phyloP scores from a whole-genome alignment of 1,140 invertebrate species.

The Drosophila kanapiae region DNA sequence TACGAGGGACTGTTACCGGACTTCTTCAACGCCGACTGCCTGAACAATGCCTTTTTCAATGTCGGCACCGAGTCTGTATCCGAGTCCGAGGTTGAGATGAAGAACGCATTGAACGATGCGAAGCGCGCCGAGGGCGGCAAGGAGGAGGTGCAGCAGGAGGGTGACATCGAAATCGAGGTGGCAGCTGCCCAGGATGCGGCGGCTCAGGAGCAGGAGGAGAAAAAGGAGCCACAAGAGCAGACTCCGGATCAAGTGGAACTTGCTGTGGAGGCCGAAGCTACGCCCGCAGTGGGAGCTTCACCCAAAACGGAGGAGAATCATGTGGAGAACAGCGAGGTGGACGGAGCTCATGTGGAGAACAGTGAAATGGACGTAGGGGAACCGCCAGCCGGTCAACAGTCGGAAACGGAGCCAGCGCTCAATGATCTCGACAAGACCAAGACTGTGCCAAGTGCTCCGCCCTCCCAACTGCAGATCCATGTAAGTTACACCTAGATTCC shows the following conservation, averaged over 20 bases:
- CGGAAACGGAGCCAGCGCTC: constrained; percentile 39
- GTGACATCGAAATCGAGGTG: constrained; percentile 45
- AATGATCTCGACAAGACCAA: constrained; percentile 72
- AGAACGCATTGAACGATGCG: constrained; percentile 54
- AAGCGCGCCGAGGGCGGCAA: constrained; percentile 54
- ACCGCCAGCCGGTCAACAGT: constrained; percentile 26
- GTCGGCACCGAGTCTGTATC: constrained; percentile 8
- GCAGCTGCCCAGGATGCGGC: constrained; percentile 40
- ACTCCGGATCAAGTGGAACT: not conserved
- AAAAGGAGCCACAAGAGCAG: constrained; percentile 3
- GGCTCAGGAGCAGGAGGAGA: constrained; percentile 9
- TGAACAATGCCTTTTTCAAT: constrained; percentile 51
- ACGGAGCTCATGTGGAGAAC: not conserved
- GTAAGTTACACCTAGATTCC: constrained; percentile 41
- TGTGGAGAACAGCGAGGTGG: constrained; percentile 20
- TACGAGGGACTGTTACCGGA: constrained; percentile 60
- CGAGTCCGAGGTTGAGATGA: constrained; percentile 45
- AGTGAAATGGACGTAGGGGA: not conserved
- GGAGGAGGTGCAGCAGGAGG: not conserved
- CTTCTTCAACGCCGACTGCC: constrained; percentile 44
- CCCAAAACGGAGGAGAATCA: constrained; percentile 36
- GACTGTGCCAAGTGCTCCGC: constrained; percentile 45
- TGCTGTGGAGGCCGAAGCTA: constrained; percentile 3
- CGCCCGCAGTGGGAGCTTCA: not conserved
- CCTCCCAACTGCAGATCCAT: constrained; percentile 81